Evolutionary conservation across 2,797 vertebrate species (phyloP).

Genomic region (Melanotaenia nigrans): DNA sequence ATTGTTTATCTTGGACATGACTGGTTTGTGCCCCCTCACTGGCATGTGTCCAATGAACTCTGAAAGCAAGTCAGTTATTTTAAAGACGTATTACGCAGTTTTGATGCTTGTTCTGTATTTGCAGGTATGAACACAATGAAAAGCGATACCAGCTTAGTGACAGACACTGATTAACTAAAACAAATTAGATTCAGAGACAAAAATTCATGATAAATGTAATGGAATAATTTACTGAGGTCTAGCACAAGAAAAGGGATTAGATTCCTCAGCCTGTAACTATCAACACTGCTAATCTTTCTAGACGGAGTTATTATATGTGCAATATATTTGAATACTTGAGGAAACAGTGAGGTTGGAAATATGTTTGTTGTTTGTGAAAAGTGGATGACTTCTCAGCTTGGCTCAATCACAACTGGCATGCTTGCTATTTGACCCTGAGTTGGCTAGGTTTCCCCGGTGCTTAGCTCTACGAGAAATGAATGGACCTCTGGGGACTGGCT

Average conservation of each 20-base stretch:
- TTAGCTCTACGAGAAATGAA: constrained; percentile 45
- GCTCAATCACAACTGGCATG: constrained; percentile 42
- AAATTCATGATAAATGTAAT: background rate
- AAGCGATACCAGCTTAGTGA: background rate
- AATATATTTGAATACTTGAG: constrained; percentile 2
- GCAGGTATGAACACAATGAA: background rate
- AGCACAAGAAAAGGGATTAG: background rate
- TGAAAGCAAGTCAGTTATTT: constrained; percentile 54
- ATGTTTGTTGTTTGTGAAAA: constrained; percentile 8
- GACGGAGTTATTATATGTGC: constrained; percentile 7
- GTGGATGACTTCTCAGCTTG: constrained; percentile 26
- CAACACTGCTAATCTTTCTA: constrained; percentile 4
- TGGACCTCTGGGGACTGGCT: constrained; percentile 29
- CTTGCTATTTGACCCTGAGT: constrained; percentile 28
- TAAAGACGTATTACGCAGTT: background rate
- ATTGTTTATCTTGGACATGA: constrained; percentile 64
- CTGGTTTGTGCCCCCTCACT: constrained; percentile 61
- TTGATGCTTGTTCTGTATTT: background rate
- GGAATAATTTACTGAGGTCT: background rate
- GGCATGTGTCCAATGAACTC: constrained; percentile 55
- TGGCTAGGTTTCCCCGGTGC: constrained; percentile 33
- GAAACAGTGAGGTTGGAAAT: constrained; percentile 29
- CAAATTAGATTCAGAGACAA: background rate
- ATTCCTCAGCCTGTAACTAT: background rate
- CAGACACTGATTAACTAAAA: constrained; percentile 1